phyloP scores from a whole-genome alignment of 1,140 invertebrate genomes.

The Drosophila paulistorum region DNA sequence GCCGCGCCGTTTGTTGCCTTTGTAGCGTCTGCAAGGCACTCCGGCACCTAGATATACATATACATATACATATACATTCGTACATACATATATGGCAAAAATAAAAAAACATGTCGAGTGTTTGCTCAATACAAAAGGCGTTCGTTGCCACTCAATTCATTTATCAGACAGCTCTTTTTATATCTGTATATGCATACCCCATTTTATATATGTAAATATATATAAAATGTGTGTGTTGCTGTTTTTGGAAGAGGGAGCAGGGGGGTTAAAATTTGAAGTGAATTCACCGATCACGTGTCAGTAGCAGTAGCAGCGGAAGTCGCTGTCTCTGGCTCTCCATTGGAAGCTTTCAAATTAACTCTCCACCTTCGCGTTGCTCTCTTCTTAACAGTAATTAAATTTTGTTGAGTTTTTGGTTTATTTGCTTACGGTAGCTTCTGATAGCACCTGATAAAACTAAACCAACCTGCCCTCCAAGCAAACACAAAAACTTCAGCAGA shows the following conservation, averaged over 20 bases:
- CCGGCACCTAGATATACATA: neutral
- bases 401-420: no score
- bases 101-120: neutral
- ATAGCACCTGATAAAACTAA: neutral
- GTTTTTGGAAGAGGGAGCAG: no score
- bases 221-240: neutral
- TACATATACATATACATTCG: no score
- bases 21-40: constrained; percentile 2
- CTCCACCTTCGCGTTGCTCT: neutral
- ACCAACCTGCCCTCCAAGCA: neutral
- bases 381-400: neutral
- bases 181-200: neutral
- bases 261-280: neutral
- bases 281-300: neutral
- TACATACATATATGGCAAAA: no score
- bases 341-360: neutral
- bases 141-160: constrained; percentile 6
- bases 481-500: neutral
- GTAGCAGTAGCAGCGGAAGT: neutral
- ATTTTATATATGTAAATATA: no score
- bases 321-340: neutral
- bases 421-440: constrained; percentile 1
- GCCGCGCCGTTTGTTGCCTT: constrained; percentile 4
- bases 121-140: constrained; percentile 6
- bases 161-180: neutral